Evolutionary conservation across 2,797 vertebrate species (phyloP).

Genomic region (Melanotaenia maccullochi): DNA sequence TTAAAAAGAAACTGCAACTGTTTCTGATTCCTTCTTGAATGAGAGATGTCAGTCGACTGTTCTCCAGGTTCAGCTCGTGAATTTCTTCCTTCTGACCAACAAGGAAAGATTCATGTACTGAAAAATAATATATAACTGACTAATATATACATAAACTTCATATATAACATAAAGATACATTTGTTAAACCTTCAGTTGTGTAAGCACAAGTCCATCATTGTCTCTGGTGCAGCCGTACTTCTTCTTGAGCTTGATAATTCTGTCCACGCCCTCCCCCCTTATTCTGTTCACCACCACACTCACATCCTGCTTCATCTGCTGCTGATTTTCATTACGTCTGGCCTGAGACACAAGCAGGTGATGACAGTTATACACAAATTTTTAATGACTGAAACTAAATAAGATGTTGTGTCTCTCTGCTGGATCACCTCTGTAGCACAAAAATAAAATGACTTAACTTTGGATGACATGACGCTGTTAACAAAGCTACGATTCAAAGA

Average conservation of each 20-base stretch:
- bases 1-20: neutral
- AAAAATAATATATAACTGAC: neutral
- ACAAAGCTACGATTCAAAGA: too few relatives aligned
- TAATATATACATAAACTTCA: too few relatives aligned
- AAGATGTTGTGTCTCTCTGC: too few relatives aligned
- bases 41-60: constrained; percentile 63
- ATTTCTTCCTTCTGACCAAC: constrained; percentile 76
- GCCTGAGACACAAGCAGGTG: constrained; percentile 61
- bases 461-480: too few relatives aligned
- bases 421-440: too few relatives aligned
- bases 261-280: constrained; percentile 76
- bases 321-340: constrained; percentile 72
- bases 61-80: constrained; percentile 72
- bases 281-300: constrained; percentile 77
- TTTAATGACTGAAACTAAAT: neutral
- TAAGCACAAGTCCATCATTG: constrained; percentile 52
- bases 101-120: neutral
- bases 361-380: neutral
- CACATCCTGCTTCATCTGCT: constrained; percentile 76
- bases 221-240: constrained; percentile 74
- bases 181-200: constrained; percentile 69
- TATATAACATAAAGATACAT: neutral
- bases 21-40: neutral
- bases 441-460: too few relatives aligned
- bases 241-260: constrained; percentile 77